Evolutionary conservation across 2,797 vertebrate genomes (phyloP).

Genomic region (Streptopelia turtur): DNA sequence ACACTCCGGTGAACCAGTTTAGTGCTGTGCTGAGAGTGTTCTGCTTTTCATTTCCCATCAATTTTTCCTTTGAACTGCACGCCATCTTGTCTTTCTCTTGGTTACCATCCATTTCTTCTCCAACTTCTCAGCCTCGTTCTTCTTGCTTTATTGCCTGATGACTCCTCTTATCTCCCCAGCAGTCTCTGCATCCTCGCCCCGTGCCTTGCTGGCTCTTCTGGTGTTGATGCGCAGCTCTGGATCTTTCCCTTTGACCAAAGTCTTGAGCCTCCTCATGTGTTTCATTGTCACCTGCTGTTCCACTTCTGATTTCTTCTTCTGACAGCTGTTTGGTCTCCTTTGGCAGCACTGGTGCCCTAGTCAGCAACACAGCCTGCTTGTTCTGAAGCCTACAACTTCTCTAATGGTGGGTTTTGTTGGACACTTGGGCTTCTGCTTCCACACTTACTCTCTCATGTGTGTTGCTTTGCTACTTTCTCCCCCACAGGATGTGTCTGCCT

Average conservation of each 20-base stretch:
- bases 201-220: background rate
- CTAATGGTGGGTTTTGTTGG: background rate
- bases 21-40: background rate
- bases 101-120: background rate
- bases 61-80: background rate
- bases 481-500: background rate
- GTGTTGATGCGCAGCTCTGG: background rate
- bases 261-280: background rate
- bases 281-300: background rate
- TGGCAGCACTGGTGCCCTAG: background rate
- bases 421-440: background rate
- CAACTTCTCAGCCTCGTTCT: background rate
- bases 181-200: background rate
- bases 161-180: background rate
- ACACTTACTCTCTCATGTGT: accelerated
- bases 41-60: background rate
- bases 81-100: background rate
- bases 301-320: background rate
- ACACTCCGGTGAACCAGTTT: background rate
- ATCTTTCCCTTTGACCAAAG: background rate
- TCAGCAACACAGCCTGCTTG: background rate
- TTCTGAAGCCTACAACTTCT: background rate
- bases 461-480: background rate
- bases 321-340: background rate
- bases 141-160: background rate